Percentiles rank a stretch among this genome's conserved stretches.
These are phyloP conservation scores for Brenthis daphne DNA, from an alignment of 2,888 invertebrate genomes.

Conservation along the genomic window DNA sequence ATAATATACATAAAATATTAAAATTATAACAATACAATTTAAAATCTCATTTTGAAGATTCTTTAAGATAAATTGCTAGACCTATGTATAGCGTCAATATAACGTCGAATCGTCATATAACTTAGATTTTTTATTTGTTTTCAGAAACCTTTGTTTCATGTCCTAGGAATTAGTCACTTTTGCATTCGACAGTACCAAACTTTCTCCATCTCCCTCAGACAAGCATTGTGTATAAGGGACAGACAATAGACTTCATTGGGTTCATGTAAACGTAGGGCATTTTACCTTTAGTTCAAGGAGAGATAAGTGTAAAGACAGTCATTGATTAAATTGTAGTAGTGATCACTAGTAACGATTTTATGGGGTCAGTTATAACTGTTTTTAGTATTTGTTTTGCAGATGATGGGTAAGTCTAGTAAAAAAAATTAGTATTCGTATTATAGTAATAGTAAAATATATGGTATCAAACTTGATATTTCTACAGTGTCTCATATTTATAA, in stretches of 20 bases:
- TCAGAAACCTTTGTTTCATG: no score
- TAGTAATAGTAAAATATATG: no score
- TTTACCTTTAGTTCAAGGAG: slow-evolving; percentile 7
- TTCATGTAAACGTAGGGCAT: slow-evolving; percentile 11
- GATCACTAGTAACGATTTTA: slow-evolving; percentile 11
- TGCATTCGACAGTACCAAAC: slow-evolving; percentile 17
- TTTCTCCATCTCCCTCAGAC: slow-evolving; percentile 16
- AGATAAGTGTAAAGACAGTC: slow-evolving; percentile 13
- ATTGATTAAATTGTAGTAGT: neutral
- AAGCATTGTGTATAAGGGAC: slow-evolving; percentile 15
- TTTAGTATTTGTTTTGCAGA: slow-evolving; percentile 22
- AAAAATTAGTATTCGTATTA: no score
- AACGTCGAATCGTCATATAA: no score
- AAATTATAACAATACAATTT: no score
- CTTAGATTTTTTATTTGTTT: no score
- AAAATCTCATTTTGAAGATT: no score
- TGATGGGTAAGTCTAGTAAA: slow-evolving; percentile 18
- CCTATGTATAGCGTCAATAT: no score
- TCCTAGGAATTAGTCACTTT: neutral
- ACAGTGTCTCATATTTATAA: no score
- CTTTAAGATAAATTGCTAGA: no score
- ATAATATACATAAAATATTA: no score
- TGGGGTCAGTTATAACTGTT: slow-evolving; percentile 30
- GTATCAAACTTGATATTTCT: no score
- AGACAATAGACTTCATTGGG: neutral